phyloP scores from a whole-genome alignment of 2,113 vertebrate genomes.

The Apteryx mantelli region DNA sequence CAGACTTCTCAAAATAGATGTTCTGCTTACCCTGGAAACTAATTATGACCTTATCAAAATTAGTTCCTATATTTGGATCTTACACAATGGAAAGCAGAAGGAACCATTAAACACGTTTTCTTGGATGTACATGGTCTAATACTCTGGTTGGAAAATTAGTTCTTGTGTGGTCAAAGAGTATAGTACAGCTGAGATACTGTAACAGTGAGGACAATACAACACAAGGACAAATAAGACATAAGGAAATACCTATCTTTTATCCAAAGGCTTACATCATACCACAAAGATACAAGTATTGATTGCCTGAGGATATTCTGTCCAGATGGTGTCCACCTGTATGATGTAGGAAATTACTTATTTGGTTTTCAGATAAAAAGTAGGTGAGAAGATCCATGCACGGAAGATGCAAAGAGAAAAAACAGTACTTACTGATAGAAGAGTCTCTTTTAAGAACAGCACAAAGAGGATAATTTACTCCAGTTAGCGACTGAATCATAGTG shows the following conservation, averaged over 20 bases:
- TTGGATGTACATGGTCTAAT: not conserved
- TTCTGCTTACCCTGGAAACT: slow-evolving; percentile 30
- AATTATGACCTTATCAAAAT: slow-evolving; percentile 55
- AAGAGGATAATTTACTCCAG: slow-evolving; percentile 54
- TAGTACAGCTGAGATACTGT: not conserved
- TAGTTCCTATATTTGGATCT: slow-evolving; percentile 30
- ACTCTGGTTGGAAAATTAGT: slow-evolving; percentile 1
- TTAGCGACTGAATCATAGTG: slow-evolving; percentile 55
- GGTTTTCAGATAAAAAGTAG: slow-evolving; percentile 32
- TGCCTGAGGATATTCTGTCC: slow-evolving; percentile 32
- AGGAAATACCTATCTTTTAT: slow-evolving; percentile 43
- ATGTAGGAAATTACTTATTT: slow-evolving; percentile 21
- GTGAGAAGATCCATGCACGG: slow-evolving; percentile 34
- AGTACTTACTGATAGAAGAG: slow-evolving; percentile 21
- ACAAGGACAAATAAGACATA: slow-evolving; percentile 19
- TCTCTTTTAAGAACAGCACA: slow-evolving; percentile 48
- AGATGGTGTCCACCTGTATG: slow-evolving; percentile 62
- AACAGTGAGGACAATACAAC: not conserved
- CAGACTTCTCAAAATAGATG: slow-evolving; percentile 38
- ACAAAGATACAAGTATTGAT: not conserved
- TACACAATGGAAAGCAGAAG: not conserved
- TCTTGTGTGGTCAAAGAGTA: not conserved
- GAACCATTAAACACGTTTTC: not conserved
- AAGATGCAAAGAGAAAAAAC: not conserved
- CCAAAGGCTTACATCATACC: slow-evolving; percentile 42